A percentile compares a stretch with the other conserved stretches of the same genome.
phyloP scores from a whole-genome alignment of 2,888 invertebrate genomes.

The Monoplex corrugatus region DNA sequence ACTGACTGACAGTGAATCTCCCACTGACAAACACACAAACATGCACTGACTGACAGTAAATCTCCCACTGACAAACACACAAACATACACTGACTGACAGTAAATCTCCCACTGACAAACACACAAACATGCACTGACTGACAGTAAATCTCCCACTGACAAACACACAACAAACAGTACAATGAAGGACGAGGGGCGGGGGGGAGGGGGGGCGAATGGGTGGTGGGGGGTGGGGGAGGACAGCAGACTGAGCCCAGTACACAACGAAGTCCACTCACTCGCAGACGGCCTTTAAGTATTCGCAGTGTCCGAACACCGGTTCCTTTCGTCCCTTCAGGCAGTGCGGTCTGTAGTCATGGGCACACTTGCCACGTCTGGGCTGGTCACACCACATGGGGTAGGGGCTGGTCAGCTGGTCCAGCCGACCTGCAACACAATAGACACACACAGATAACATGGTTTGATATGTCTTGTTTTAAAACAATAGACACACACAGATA shows the following conservation, averaged over 20 bases:
- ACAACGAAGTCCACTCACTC: background rate
- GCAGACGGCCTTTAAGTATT: background rate
- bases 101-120: background rate
- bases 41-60: background rate
- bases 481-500: background rate
- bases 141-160: background rate
- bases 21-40: background rate
- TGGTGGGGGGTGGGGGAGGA: no score
- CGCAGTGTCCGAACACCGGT: background rate
- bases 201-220: no score
- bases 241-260: no score
- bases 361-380: background rate
- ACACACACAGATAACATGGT: background rate
- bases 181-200: no score
- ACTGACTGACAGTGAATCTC: no score
- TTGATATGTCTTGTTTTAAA: background rate
- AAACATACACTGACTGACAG: background rate
- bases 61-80: background rate
- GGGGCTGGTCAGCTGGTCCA: background rate
- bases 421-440: background rate
- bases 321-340: background rate
- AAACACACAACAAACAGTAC: background rate
- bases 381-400: background rate
- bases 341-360: background rate
- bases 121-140: no score